Percentiles rank a stretch among this genome's conserved stretches.
These are phyloP conservation scores for Cyphomyrus discorhynchus DNA, from an alignment of 2,113 vertebrate species.

Conservation along the genomic window DNA sequence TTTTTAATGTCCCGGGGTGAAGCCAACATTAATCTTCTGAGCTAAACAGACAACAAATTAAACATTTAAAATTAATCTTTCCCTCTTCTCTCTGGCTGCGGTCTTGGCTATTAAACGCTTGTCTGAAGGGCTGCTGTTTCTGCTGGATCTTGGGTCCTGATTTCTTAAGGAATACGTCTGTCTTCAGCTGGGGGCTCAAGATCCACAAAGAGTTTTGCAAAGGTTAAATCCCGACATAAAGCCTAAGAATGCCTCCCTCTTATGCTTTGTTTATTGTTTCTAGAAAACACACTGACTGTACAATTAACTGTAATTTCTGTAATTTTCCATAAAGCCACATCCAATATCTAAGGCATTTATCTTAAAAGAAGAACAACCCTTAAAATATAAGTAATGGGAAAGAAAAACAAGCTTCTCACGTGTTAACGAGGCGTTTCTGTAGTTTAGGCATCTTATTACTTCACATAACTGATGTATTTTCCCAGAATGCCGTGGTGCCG, in stretches of 20 bases:
- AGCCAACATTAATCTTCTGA: neutral
- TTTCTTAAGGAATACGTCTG: neutral
- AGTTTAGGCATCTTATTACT: neutral
- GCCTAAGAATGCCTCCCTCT: neutral
- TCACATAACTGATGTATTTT: neutral
- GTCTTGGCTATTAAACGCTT: neutral
- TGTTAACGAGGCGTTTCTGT: neutral
- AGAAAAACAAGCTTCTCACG: neutral
- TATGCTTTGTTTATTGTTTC: neutral
- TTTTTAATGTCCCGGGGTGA: neutral
- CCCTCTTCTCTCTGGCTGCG: neutral
- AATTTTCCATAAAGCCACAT: neutral
- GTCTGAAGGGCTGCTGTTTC: neutral
- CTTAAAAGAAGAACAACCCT: neutral
- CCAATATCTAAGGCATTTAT: neutral
- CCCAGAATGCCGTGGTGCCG: neutral
- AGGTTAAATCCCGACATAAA: neutral
- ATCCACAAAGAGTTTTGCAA: neutral
- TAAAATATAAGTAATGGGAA: neutral
- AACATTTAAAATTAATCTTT: neutral
- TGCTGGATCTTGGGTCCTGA: neutral
- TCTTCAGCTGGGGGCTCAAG: neutral
- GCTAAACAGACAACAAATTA: constrained; percentile 2
- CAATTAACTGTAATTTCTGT: neutral
- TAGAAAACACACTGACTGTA: neutral